phyloP scores from a whole-genome alignment of 2,113 vertebrate species.

The Aleadryas rufinucha region DNA sequence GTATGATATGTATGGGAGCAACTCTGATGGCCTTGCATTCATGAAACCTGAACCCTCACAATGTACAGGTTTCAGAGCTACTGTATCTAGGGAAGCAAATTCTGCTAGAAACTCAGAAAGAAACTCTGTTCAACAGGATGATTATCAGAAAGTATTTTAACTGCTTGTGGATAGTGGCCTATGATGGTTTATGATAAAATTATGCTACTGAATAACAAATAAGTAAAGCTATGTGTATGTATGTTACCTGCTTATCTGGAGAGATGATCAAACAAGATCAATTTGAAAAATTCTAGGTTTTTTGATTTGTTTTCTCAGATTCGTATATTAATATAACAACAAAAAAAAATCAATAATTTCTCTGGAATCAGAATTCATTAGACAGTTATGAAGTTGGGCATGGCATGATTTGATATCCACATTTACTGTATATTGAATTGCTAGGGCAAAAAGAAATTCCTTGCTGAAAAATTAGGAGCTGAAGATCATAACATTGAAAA shows the following conservation, averaged over 20 bases:
- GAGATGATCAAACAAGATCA: background rate
- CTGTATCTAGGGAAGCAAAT: background rate
- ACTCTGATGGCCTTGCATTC: background rate
- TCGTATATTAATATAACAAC: background rate
- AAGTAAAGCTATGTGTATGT: background rate
- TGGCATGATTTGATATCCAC: background rate
- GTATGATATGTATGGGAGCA: background rate
- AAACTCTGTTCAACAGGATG: background rate
- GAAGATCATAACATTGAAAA: background rate
- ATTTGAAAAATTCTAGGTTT: background rate
- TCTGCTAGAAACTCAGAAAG: background rate
- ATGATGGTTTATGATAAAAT: background rate
- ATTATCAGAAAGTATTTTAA: background rate
- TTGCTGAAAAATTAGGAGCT: background rate
- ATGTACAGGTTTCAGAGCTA: background rate
- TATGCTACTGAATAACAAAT: background rate
- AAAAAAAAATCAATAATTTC: background rate
- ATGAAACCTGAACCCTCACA: background rate
- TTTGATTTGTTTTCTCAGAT: background rate
- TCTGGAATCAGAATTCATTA: background rate
- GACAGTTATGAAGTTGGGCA: background rate
- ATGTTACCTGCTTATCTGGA: background rate
- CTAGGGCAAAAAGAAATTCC: background rate
- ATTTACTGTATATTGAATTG: background rate
- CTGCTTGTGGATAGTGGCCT: background rate